A percentile compares a stretch with the other conserved stretches of the same genome.
Conservation (phyloP, 1,140 invertebrate genomes). For the Yoshiicerus persimilis region DNA sequence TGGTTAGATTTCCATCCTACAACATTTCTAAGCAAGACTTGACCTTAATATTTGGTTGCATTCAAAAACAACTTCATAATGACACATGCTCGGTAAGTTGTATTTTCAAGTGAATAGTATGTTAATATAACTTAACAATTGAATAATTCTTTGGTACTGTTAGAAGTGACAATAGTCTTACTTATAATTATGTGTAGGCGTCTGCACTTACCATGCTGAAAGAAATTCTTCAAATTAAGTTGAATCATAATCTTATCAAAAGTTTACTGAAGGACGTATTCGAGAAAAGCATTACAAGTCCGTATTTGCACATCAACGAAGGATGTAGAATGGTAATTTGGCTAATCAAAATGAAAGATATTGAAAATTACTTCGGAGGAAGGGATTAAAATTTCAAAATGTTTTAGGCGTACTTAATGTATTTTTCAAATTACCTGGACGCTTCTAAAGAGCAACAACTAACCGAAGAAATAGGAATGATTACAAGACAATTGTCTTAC, state of each 20-base stretch:
- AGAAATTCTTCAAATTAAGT: slow-evolving; percentile 32
- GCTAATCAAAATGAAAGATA: not conserved
- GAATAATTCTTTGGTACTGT: too few relatives aligned
- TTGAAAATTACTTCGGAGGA: too few relatives aligned
- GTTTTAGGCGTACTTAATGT: slow-evolving; percentile 24
- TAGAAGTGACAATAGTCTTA: too few relatives aligned
- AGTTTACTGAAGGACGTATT: slow-evolving; percentile 34
- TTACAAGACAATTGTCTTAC: slow-evolving; percentile 13
- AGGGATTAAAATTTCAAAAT: not conserved
- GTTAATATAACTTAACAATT: not conserved
- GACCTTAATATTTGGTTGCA: slow-evolving; percentile 20
- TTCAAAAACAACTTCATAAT: slow-evolving; percentile 28
- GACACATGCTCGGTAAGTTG: slow-evolving; percentile 33
- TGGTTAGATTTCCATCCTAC: not conserved
- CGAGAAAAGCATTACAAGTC: slow-evolving; percentile 24
- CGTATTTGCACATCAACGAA: slow-evolving; percentile 31
- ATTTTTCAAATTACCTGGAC: slow-evolving; percentile 25
- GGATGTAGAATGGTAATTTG: slow-evolving; percentile 24
- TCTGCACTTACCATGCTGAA: slow-evolving; percentile 27
- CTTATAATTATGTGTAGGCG: not conserved
- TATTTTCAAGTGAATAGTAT: not conserved
- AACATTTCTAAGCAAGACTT: slow-evolving; percentile 30
- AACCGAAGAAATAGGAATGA: slow-evolving; percentile 10
- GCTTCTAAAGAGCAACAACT: slow-evolving; percentile 21
- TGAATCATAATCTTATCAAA: not conserved